A percentile compares a stretch with the other conserved stretches of the same genome.
phyloP scores from a whole-genome alignment of 2,888 invertebrate genomes.

The Amiota minor region DNA sequence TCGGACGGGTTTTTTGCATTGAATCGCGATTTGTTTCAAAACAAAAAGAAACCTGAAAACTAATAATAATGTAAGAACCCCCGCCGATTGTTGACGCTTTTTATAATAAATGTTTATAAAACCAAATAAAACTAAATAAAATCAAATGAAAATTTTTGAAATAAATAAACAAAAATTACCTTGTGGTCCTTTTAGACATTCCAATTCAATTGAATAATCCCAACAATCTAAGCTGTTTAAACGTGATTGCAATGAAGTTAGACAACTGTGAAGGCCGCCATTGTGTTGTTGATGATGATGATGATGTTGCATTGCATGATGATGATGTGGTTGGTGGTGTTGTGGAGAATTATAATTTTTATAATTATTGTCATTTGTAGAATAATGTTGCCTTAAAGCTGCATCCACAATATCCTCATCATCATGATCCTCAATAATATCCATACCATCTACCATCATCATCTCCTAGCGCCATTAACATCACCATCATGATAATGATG shows the following conservation, averaged over 20 bases:
- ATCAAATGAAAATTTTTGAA: neutral
- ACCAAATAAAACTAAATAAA: neutral
- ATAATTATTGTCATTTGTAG: constrained; percentile 7
- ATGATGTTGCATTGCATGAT: constrained; percentile 29
- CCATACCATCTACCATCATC: neutral
- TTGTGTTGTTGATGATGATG: neutral
- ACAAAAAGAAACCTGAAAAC: too few relatives aligned
- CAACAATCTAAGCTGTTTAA: constrained; percentile 85
- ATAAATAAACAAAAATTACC: constrained; percentile 74
- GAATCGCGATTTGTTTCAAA: too few relatives aligned
- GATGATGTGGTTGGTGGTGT: constrained; percentile 27
- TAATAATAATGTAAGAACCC: too few relatives aligned
- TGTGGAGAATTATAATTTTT: constrained; percentile 2
- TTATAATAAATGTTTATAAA: neutral
- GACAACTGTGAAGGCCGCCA: constrained; percentile 10
- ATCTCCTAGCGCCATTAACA: neutral
- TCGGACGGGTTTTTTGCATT: too few relatives aligned
- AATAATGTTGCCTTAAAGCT: too few relatives aligned
- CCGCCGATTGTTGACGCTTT: too few relatives aligned
- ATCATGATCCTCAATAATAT: neutral
- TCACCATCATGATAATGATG: neutral
- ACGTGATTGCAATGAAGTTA: constrained; percentile 52
- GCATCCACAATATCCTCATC: neutral
- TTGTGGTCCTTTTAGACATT: constrained; percentile 85
- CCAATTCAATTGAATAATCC: constrained; percentile 89